Evolutionary conservation across 2,113 vertebrate species (phyloP).

Genomic region (Siniperca knerii): DNA sequence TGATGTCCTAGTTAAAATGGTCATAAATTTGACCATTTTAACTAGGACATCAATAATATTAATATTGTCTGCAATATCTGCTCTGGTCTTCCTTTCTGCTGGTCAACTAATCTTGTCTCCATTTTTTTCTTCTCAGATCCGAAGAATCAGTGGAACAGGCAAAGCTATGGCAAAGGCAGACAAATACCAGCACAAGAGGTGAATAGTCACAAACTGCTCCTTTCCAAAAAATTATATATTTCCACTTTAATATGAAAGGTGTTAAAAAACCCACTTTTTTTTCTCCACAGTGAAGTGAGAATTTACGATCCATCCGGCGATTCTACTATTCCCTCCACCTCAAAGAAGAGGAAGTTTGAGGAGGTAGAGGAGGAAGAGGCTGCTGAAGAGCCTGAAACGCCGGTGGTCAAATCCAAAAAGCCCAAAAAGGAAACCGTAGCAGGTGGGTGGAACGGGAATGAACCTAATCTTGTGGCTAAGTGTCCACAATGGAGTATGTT

Average conservation of each 20-base stretch:
- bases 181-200: constrained; percentile 98
- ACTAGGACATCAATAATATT: no score
- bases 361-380: constrained; percentile 86
- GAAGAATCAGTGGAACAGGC: constrained; percentile 95
- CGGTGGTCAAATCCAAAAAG: constrained; percentile 86
- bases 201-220: constrained; percentile 11
- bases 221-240: not conserved
- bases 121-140: constrained; percentile 83
- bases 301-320: constrained; percentile 95
- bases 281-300: constrained; percentile 88
- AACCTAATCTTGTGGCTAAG: rapidly evolving
- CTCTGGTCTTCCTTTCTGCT: not conserved
- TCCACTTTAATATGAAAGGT: not conserved
- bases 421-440: constrained; percentile 85
- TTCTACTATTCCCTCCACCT: constrained; percentile 90
- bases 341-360: constrained; percentile 95
- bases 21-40: no score
- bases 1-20: no score
- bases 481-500: not conserved
- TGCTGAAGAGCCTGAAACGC: constrained; percentile 70
- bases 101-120: not conserved
- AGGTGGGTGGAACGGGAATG: constrained; percentile 40
- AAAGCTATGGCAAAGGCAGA: constrained; percentile 94
- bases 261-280: not conserved
- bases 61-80: not conserved